Evolutionary conservation across 2,888 invertebrate species (phyloP).

Genomic region (Pycnomerus fuliginosus): DNA sequence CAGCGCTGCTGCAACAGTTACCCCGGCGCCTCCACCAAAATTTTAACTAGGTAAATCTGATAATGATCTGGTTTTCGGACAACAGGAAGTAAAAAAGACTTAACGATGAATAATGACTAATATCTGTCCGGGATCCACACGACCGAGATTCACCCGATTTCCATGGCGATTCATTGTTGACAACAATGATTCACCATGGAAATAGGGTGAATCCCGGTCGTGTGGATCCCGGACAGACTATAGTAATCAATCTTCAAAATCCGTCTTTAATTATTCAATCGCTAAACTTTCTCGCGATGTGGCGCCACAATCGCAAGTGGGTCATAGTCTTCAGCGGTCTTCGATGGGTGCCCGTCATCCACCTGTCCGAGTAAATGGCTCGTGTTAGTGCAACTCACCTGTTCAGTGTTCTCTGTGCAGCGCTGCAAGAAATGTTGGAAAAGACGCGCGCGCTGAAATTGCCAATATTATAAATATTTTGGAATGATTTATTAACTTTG

Average conservation of each 20-base stretch:
- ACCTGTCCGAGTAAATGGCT: conserved; percentile 26
- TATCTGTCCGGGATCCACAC: no score
- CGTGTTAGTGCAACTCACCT: conserved; percentile 22
- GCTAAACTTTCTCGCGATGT: conserved; percentile 21
- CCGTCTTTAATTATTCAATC: conserved; percentile 21
- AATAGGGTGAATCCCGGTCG: no score
- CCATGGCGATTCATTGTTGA: no score
- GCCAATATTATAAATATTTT: conserved; percentile 3
- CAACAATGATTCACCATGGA: no score
- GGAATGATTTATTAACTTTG: conserved; percentile 2
- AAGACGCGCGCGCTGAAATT: conserved; percentile 1
- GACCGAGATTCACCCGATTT: no score
- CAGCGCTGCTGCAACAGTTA: no score
- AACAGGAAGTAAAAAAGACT: not conserved
- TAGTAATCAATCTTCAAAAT: conserved; percentile 14
- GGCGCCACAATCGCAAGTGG: conserved; percentile 25
- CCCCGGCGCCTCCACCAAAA: no score
- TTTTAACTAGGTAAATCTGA: no score
- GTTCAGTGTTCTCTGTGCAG: conserved; percentile 15
- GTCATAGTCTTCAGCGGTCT: conserved; percentile 20
- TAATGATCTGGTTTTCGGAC: no score
- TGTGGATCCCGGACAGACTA: no score
- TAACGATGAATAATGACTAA: conserved; percentile 9
- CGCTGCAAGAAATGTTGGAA: conserved; percentile 4
- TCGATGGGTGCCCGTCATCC: conserved; percentile 12